phyloP scores from a whole-genome alignment of 2,888 invertebrate genomes.

The Darwinula stevensoni region DNA sequence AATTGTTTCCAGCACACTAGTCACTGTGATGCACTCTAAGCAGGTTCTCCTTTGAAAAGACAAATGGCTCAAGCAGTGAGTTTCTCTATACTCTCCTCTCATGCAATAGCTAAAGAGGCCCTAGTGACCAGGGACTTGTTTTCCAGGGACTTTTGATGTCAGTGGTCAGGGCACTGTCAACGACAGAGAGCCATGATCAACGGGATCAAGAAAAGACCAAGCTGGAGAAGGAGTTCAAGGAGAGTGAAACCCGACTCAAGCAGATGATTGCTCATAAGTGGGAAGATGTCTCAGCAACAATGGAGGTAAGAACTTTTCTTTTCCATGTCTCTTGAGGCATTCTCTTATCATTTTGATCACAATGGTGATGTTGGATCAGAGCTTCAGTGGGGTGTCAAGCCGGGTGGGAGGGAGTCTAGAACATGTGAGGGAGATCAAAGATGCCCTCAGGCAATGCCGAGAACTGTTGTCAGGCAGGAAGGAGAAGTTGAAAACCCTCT shows the following conservation, averaged over 20 bases:
- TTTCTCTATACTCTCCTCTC: no score
- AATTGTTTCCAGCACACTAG: no score
- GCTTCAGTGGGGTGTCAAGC: not conserved
- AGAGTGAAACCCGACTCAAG: conserved; percentile 62
- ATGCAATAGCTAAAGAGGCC: no score
- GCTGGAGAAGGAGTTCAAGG: conserved; percentile 70
- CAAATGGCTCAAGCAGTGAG: no score
- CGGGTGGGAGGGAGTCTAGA: conserved; percentile 15
- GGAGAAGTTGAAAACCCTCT: conserved; percentile 70
- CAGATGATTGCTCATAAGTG: conserved; percentile 37
- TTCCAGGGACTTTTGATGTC: conserved; percentile 54
- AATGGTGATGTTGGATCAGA: not conserved
- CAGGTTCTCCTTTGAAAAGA: no score
- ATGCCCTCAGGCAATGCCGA: conserved; percentile 52
- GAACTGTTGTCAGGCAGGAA: conserved; percentile 56
- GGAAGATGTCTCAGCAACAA: not conserved
- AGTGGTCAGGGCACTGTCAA: conserved; percentile 73
- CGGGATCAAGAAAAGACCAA: conserved; percentile 71
- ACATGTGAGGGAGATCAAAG: conserved; percentile 43
- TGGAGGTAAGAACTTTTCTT: not conserved
- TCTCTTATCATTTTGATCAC: conserved; percentile 7
- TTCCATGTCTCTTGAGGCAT: conserved; percentile 12
- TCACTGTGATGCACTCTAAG: no score
- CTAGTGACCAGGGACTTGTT: no score
- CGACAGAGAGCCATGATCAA: conserved; percentile 77